Conservation (phyloP, 2,113 vertebrate genomes). For the Thryonomys swinderianus region DNA sequence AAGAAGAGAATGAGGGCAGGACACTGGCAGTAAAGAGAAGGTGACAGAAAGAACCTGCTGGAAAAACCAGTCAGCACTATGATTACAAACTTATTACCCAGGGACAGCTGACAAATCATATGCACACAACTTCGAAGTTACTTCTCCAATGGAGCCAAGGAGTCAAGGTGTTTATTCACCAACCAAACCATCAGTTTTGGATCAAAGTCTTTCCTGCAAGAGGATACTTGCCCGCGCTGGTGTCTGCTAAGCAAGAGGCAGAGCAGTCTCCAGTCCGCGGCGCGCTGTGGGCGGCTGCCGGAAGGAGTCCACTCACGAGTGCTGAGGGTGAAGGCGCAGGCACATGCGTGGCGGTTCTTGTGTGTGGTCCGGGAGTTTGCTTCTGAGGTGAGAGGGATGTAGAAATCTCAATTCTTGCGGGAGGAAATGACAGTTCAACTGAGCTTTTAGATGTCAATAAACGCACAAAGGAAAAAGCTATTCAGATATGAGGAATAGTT, state of each 20-base stretch:
- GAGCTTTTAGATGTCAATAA: neutral
- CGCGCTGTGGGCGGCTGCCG: no score
- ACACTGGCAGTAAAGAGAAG: neutral
- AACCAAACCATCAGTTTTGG: neutral
- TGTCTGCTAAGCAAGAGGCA: neutral
- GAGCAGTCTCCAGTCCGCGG: neutral
- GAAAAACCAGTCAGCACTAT: neutral
- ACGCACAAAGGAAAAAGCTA: neutral
- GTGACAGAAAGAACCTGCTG: neutral
- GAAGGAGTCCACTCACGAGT: neutral
- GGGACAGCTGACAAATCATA: neutral
- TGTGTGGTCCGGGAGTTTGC: neutral
- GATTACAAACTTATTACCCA: neutral
- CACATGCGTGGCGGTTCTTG: neutral
- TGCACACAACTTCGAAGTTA: neutral
- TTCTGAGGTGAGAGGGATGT: neutral
- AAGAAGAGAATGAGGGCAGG: neutral
- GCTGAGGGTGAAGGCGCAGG: neutral
- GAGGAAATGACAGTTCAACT: neutral
- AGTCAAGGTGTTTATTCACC: neutral
- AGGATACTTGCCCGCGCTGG: neutral
- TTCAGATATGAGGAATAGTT: neutral
- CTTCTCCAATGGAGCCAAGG: neutral
- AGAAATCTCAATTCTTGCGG: neutral
- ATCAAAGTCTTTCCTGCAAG: neutral